Evolutionary conservation across 2,888 invertebrate genomes (phyloP), one percentile per base, ranked within the genome.

Genomic region (Hydrotaea diabolus): DNA sequence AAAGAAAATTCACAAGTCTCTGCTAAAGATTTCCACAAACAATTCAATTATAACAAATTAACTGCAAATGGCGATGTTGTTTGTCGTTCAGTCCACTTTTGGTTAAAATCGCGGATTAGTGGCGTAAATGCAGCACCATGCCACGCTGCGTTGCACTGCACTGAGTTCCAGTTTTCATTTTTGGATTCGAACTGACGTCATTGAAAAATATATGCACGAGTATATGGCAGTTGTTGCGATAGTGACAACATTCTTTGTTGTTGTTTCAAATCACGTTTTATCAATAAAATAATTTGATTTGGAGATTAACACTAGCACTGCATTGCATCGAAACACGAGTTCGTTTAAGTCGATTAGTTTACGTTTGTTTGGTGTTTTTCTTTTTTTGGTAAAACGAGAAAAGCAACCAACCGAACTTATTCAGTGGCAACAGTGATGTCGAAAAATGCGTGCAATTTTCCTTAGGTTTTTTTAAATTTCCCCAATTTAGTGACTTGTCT

Each of bases 21-120:
- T 80, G 80, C 78, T 78, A 84, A 84, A 77, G 21, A 74, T 23
- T 46, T 77, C 53, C 62, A 78, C 43, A 77, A 80, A 84, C 71
- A 84, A 78, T 62, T 77, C 19, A 73, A 80, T 80, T 73, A 62
- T 57, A 80, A 62, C n/a, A 74, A 77, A 69, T 77, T 75, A 82
- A 64, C 62, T n/a, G 49, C 13, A n/a, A 4, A 2, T 59, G 11
- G 59, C 17, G 17, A 21, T 5, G 15, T 15, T 49, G 4, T 43
- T n/a, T 57, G n/a, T 57, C 15, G 46, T 36, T 19, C 46, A 11
- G 11, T 21, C 21, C 19, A 21, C 23, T 55, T 55, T 23, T 55
- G 55, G 19, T 9, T 19, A 19, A 55, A 55, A 55, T 55, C 55
- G 19, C 55, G 21, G 49, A 55, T 36, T 39, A 59, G 26, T 59